Evolutionary conservation across 2,113 vertebrate genomes (phyloP).

Genomic region (Dicaeum eximium): DNA sequence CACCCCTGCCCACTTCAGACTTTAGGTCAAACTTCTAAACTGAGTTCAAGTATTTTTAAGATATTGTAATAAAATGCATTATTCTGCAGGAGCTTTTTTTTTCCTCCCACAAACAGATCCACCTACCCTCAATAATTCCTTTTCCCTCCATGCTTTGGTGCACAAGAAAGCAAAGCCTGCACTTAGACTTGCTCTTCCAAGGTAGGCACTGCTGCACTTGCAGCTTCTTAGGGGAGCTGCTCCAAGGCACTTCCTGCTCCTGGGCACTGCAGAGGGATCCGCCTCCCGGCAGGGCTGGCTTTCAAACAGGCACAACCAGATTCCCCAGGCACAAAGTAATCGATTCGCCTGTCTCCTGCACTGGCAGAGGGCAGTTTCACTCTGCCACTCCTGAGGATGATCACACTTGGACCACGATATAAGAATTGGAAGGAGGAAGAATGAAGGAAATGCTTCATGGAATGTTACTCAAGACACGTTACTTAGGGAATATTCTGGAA

Average conservation of each 20-base stretch:
- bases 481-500: neutral
- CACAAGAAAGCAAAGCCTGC: neutral
- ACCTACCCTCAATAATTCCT: neutral
- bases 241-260: slow-evolving; percentile 60
- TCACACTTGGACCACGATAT: neutral
- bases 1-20: neutral
- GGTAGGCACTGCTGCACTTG: neutral
- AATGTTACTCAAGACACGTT: neutral
- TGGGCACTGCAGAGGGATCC: slow-evolving; percentile 45
- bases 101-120: rapidly evolving
- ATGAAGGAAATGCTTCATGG: slow-evolving; percentile 30
- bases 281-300: slow-evolving; percentile 73
- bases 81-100: neutral
- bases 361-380: slow-evolving; percentile 27
- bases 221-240: neutral
- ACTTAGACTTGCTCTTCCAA: neutral
- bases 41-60: neutral
- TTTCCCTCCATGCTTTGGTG: neutral
- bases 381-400: slow-evolving; percentile 4
- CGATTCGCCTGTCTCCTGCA: slow-evolving; percentile 20
- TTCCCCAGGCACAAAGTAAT: slow-evolving; percentile 74
- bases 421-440: slow-evolving; percentile 8
- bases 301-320: slow-evolving; percentile 77
- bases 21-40: neutral
- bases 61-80: neutral